A percentile compares a stretch with the other conserved stretches of the same genome.
phyloP scores from a whole-genome alignment of 2,888 invertebrate genomes.

The Aromia moschata region DNA sequence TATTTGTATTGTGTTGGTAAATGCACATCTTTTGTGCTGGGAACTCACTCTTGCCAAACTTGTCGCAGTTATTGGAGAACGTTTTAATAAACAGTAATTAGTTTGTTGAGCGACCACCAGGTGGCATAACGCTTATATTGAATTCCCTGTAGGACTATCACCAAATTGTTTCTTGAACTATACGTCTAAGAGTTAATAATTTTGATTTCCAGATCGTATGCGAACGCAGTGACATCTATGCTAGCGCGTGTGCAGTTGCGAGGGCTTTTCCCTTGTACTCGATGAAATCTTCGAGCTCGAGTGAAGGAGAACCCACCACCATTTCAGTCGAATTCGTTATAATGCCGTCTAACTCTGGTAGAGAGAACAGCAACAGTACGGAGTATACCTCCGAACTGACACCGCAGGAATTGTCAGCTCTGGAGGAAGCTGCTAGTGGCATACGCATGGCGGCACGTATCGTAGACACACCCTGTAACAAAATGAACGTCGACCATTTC shows the following conservation, averaged over 20 bases:
- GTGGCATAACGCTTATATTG: too few relatives aligned
- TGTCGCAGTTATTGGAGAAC: too few relatives aligned
- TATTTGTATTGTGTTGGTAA: too few relatives aligned
- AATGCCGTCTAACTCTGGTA: constrained; percentile 48
- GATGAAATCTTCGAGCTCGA: constrained; percentile 62
- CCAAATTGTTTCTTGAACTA: too few relatives aligned
- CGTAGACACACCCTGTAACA: constrained; percentile 86
- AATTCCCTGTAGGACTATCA: too few relatives aligned
- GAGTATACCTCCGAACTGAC: constrained; percentile 58
- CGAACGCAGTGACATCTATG: constrained; percentile 78
- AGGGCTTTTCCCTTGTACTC: constrained; percentile 81
- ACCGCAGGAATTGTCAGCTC: constrained; percentile 65
- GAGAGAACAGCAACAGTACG: constrained; percentile 32
- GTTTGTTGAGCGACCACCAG: too few relatives aligned
- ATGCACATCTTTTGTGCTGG: too few relatives aligned
- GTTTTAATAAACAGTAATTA: too few relatives aligned
- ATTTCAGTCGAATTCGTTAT: constrained; percentile 69
- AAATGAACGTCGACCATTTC: constrained; percentile 84
- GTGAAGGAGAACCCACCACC: constrained; percentile 57
- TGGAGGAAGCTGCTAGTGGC: constrained; percentile 70
- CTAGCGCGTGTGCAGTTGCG: constrained; percentile 83
- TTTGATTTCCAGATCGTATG: constrained; percentile 74
- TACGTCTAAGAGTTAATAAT: too few relatives aligned
- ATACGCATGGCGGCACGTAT: constrained; percentile 81
- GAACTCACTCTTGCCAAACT: too few relatives aligned